Conservation (phyloP, 2,113 vertebrate species). For the Callospermophilus lateralis region DNA sequence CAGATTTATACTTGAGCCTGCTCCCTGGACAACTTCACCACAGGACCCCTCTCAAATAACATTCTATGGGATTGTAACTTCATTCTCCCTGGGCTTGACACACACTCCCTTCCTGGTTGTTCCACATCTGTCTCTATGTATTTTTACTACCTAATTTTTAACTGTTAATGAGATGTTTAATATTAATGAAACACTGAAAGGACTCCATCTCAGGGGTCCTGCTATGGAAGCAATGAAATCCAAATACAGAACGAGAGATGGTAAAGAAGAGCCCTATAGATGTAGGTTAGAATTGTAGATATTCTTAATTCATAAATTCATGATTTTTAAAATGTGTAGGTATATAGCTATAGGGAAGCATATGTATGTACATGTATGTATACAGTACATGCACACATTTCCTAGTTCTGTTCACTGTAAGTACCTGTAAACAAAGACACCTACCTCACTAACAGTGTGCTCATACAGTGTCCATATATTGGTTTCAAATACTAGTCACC, state of each 20-base stretch:
- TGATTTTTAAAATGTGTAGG: background rate
- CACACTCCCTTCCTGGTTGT: background rate
- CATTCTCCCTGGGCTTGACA: background rate
- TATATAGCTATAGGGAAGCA: background rate
- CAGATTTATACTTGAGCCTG: background rate
- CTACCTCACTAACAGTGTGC: background rate
- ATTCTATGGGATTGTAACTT: background rate
- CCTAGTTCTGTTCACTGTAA: background rate
- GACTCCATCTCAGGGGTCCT: background rate
- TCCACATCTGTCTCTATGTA: background rate
- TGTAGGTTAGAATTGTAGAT: background rate
- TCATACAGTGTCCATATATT: background rate
- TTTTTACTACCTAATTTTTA: background rate
- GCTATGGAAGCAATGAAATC: background rate
- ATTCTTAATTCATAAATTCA: background rate
- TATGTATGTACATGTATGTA: background rate
- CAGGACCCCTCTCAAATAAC: background rate
- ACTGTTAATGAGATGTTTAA: constrained; percentile 3
- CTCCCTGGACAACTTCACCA: background rate
- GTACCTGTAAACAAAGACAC: background rate
- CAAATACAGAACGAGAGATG: background rate
- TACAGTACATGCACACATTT: background rate
- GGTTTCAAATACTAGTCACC: background rate
- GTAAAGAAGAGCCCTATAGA: background rate
- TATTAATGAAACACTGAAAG: background rate